Evolutionary conservation across 2,797 vertebrate genomes (phyloP).

Genomic region (Epinephelus coioides): DNA sequence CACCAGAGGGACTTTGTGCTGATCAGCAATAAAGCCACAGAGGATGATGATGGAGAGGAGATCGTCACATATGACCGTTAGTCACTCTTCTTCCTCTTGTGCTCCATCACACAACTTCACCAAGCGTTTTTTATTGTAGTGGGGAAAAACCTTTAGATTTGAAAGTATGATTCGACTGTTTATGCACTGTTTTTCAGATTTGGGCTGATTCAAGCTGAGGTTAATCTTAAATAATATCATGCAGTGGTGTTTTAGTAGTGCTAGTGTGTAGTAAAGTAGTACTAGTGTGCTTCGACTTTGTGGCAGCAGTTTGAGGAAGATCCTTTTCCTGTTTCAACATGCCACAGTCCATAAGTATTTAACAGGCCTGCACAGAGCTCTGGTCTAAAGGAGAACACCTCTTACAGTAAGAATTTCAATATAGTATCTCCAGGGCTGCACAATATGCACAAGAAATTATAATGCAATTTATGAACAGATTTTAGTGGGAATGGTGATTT

Average conservation of each 20-base stretch:
- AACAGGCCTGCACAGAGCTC: background rate
- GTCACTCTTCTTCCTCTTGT: constrained; percentile 44
- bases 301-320: background rate
- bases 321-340: constrained; percentile 13
- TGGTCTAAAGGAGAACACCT: too few relatives aligned
- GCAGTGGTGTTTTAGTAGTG: background rate
- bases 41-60: constrained; percentile 94
- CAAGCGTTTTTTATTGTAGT: background rate
- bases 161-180: too few relatives aligned
- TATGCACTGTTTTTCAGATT: background rate
- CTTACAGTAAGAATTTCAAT: too few relatives aligned
- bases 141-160: background rate
- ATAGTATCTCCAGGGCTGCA: too few relatives aligned
- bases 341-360: background rate
- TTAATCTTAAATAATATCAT: background rate
- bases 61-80: constrained; percentile 94
- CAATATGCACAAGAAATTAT: too few relatives aligned
- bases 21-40: constrained; percentile 89
- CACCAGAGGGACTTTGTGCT: constrained; percentile 94
- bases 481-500: too few relatives aligned
- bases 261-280: too few relatives aligned
- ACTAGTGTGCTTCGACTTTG: background rate
- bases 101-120: background rate
- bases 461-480: too few relatives aligned
- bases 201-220: background rate